A percentile compares a stretch with the other conserved stretches of the same genome.
These are phyloP conservation scores for Paelopatides confundens DNA, from an alignment of 53 echinoderm and acorn worm genomes.

Conservation along the genomic window DNA sequence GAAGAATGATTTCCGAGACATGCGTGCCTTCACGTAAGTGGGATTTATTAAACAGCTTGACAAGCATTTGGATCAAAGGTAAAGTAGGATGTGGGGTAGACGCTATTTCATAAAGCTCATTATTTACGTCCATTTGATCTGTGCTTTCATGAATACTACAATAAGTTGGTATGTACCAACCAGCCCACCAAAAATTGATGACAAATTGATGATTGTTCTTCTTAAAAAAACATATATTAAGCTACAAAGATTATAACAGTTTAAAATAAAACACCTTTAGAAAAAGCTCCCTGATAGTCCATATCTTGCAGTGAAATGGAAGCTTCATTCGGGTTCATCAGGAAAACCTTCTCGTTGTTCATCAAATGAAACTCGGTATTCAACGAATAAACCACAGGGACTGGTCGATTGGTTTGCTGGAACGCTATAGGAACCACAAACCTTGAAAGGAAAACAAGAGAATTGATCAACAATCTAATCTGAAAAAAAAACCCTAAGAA, in stretches of 20 bases:
- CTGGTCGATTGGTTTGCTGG: constrained; percentile 98
- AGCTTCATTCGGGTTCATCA: constrained; percentile 95
- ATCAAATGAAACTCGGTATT: constrained; percentile 98
- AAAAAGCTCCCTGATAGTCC: constrained; percentile 95
- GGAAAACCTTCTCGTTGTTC: constrained; percentile 99
- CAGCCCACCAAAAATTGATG: neutral
- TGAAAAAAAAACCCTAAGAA: too few species aligned
- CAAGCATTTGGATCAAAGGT: too few species aligned
- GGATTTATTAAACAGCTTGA: too few species aligned
- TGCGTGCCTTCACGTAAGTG: too few species aligned
- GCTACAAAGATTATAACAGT: neutral
- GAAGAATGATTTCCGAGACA: too few species aligned
- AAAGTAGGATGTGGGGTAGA: too few species aligned
- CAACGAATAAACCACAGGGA: constrained; percentile 96
- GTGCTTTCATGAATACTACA: too few species aligned
- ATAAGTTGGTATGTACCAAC: neutral
- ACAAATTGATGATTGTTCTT: neutral
- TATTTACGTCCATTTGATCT: too few species aligned
- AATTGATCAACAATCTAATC: too few species aligned
- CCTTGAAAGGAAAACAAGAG: constrained; percentile 47
- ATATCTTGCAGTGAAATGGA: constrained; percentile 91
- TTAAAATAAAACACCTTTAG: constrained; percentile 75
- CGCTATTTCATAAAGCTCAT: too few species aligned
- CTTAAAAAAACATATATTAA: too few species aligned
- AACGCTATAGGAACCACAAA: constrained; percentile 99